Evolutionary conservation across 2,888 invertebrate genomes (phyloP).

Genomic region (Leucophora obtusa): DNA sequence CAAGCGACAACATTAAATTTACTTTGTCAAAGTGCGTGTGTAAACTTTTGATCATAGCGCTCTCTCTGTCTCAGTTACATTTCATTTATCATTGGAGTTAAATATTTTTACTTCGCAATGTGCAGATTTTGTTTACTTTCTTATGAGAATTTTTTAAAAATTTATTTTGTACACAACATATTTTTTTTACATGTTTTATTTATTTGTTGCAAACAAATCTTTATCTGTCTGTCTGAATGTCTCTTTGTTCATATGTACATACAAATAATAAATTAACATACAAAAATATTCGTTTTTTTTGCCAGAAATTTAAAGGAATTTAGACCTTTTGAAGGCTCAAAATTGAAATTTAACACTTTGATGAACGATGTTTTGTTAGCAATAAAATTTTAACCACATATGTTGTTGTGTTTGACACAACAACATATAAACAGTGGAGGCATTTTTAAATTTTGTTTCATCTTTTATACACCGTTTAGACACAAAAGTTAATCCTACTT

Average conservation of each 20-base stretch:
- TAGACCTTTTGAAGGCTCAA: no score
- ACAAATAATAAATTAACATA: no score
- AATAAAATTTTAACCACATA: no score
- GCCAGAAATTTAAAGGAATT: neutral
- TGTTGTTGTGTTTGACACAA: no score
- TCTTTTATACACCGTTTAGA: no score
- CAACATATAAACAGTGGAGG: no score
- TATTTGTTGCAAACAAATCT: constrained; percentile 31
- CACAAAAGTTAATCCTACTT: no score
- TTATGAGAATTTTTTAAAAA: neutral
- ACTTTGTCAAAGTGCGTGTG: constrained; percentile 40
- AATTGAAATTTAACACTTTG: no score
- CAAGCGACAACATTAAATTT: constrained; percentile 53
- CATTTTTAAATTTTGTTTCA: no score
- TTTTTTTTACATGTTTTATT: constrained; percentile 6
- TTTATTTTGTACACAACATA: neutral
- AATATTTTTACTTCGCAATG: neutral
- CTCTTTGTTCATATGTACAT: neutral
- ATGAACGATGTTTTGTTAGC: no score
- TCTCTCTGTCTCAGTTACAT: constrained; percentile 10
- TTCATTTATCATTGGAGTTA: constrained; percentile 19
- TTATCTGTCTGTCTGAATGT: constrained; percentile 8
- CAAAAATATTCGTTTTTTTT: constrained; percentile 14
- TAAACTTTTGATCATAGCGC: constrained; percentile 32
- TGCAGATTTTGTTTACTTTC: constrained; percentile 18